These are phyloP conservation scores for Polymixis flavicincta DNA, from an alignment of 2,888 invertebrate species.

Conservation along the genomic window DNA sequence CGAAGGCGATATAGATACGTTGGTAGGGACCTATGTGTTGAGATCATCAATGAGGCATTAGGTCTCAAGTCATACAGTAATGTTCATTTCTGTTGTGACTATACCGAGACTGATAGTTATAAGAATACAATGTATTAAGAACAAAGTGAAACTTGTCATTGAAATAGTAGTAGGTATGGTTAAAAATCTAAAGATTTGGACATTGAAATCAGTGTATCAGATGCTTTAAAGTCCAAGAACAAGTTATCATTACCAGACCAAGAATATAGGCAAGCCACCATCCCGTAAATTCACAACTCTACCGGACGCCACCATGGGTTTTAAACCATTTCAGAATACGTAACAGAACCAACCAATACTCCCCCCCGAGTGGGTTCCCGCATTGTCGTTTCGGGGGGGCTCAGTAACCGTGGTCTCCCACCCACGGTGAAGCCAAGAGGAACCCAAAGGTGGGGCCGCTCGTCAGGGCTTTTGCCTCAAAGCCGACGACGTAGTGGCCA, in stretches of 20 bases:
- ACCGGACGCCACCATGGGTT: neutral
- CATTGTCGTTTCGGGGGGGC: too few species aligned
- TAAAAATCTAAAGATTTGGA: neutral
- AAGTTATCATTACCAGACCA: neutral
- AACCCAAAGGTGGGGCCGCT: too few species aligned
- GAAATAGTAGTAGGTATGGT: neutral
- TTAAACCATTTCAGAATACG: neutral
- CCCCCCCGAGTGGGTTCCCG: too few species aligned
- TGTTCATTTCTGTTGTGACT: neutral
- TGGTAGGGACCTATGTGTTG: neutral
- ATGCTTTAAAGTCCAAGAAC: neutral
- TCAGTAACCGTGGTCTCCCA: too few species aligned
- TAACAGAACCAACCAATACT: neutral
- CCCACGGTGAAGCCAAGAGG: too few species aligned
- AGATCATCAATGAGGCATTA: conserved; percentile 22
- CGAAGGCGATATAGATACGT: conserved; percentile 15
- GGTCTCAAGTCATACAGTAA: neutral
- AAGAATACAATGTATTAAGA: neutral
- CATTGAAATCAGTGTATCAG: neutral
- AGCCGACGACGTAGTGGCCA: too few species aligned
- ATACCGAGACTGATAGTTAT: neutral
- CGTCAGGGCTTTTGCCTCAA: too few species aligned
- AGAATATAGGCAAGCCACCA: neutral
- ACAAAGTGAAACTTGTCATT: neutral
- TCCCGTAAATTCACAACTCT: neutral